Evolutionary conservation across 2,113 vertebrate species (phyloP).

Genomic region (rat (Rattus norvegicus)): GRCr8 NC_086021.1:95958501-95959000

Average conservation of each 20-base stretch:
- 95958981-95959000: too few species aligned
- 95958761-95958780: background rate
- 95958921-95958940: conserved; percentile 16
- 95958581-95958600: background rate
- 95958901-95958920: conserved; percentile 64
- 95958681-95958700: background rate
- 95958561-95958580: background rate
- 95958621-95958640: background rate
- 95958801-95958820: background rate
- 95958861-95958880: conserved; percentile 64
- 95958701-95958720: background rate
- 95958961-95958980: too few species aligned
- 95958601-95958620: background rate
- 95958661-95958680: background rate
- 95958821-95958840: background rate
- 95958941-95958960: conserved; percentile 51
- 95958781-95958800: background rate
- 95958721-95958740: background rate
- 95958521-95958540: background rate
- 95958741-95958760: background rate
- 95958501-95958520: background rate
- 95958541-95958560: background rate
- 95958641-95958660: background rate
- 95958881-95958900: conserved; percentile 70
- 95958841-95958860: conserved; percentile 40